These are phyloP conservation scores for Drosophila borealis DNA, from an alignment of 2,888 invertebrate species.

Conservation along the genomic window DNA sequence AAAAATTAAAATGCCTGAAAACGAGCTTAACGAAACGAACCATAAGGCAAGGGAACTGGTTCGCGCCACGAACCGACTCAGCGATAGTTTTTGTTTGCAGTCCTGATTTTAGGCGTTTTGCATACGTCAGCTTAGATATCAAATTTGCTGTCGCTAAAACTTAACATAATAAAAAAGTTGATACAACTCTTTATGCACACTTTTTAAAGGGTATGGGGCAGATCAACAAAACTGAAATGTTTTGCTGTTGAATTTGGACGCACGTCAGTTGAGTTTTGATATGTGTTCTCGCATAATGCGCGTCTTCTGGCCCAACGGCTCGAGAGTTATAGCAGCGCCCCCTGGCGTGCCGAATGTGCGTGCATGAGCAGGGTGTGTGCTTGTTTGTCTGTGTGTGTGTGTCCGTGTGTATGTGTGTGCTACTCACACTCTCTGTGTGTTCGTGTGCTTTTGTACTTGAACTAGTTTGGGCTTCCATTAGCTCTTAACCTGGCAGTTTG, in stretches of 20 bases:
- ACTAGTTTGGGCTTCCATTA: slow-evolving; percentile 70
- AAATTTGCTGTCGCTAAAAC: not conserved
- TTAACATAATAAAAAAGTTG: too few relatives aligned
- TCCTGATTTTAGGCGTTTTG: too few relatives aligned
- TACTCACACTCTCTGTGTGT: not conserved
- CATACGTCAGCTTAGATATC: too few relatives aligned
- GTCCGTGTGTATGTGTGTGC: not conserved
- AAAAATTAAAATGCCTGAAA: too few relatives aligned
- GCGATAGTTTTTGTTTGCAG: too few relatives aligned
- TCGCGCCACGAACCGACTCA: too few relatives aligned
- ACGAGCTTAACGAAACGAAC: too few relatives aligned
- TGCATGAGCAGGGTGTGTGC: slow-evolving; percentile 2
- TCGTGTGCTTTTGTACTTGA: slow-evolving; percentile 59
- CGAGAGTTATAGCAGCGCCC: slow-evolving; percentile 40
- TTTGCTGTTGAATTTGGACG: slow-evolving; percentile 18
- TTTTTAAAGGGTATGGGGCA: not conserved
- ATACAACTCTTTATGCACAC: too few relatives aligned
- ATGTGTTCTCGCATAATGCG: slow-evolving; percentile 14
- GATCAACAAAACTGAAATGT: slow-evolving; percentile 14
- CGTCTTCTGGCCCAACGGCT: slow-evolving; percentile 16
- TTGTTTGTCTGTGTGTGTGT: not conserved
- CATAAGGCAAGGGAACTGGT: too few relatives aligned
- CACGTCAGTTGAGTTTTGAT: slow-evolving; percentile 33
- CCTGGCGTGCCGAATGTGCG: slow-evolving; percentile 42
- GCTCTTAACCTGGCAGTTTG: slow-evolving; percentile 58